Percentiles rank a stretch among this genome's conserved stretches.
phyloP scores from a whole-genome alignment of 2,888 invertebrate species.

The Apamea epomidion region DNA sequence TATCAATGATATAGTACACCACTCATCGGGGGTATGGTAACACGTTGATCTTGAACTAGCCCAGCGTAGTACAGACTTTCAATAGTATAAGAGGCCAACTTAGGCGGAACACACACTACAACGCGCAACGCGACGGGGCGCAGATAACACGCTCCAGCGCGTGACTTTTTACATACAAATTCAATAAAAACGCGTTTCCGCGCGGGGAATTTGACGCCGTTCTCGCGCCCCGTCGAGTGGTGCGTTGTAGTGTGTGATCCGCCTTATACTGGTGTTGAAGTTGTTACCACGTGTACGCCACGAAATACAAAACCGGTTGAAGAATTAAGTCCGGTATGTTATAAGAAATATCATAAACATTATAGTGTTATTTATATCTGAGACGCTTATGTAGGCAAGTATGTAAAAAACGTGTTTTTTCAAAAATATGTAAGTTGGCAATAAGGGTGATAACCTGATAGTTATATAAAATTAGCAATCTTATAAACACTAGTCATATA shows the following conservation, averaged over 20 bases:
- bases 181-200: too few species aligned
- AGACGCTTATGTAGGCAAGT: background rate
- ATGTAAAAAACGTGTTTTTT: background rate
- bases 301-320: slow-evolving; percentile 1
- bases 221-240: too few species aligned
- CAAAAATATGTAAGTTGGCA: background rate
- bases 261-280: background rate
- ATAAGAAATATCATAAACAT: slow-evolving; percentile 3
- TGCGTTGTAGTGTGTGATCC: too few species aligned
- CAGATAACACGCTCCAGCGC: too few species aligned
- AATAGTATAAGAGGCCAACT: background rate
- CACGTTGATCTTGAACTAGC: background rate
- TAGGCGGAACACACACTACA: too few species aligned
- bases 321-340: background rate
- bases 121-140: too few species aligned
- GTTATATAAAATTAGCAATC: background rate
- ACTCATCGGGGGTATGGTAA: background rate
- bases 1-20: background rate
- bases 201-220: too few species aligned
- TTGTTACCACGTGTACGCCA: background rate
- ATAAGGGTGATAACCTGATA: background rate
- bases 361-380: background rate
- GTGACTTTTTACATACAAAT: too few species aligned
- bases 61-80: background rate
- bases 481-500: background rate